Conservation (phyloP, 2,797 vertebrate species). For the Pipistrellus pipistrellus region DNA sequence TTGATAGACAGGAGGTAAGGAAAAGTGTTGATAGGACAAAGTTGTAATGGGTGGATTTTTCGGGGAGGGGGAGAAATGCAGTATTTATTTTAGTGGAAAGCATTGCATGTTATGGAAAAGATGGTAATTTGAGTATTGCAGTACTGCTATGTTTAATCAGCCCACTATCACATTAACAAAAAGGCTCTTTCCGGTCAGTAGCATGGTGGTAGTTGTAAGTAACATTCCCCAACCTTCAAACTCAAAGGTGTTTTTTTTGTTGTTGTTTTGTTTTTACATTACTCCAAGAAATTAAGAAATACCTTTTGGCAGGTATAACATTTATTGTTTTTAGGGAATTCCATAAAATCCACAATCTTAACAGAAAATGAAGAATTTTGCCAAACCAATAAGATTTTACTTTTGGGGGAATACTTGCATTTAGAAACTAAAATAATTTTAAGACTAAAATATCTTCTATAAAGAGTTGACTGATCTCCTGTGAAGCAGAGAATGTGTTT, state of each 20-base stretch:
- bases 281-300: constrained; percentile 22
- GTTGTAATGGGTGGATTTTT: background rate
- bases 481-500: background rate
- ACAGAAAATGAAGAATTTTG: background rate
- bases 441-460: constrained; percentile 1
- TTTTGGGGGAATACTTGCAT: background rate
- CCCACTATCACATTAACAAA: constrained; percentile 6
- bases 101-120: background rate
- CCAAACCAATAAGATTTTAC: background rate
- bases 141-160: constrained; percentile 55
- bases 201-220: background rate
- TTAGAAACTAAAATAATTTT: background rate
- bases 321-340: background rate
- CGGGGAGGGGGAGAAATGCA: background rate
- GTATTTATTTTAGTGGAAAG: constrained; percentile 38
- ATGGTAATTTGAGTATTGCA: constrained; percentile 29
- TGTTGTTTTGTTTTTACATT: background rate
- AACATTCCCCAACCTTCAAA: background rate
- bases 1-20: background rate
- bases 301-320: background rate
- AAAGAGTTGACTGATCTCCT: background rate
- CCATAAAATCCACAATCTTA: background rate
- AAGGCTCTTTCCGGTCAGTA: background rate
- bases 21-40: background rate
- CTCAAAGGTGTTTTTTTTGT: background rate